A percentile compares a stretch with the other conserved stretches of the same genome.
These are phyloP conservation scores for Phymorhynchus buccinoides DNA, from an alignment of 1,140 invertebrate species.

Conservation along the genomic window DNA sequence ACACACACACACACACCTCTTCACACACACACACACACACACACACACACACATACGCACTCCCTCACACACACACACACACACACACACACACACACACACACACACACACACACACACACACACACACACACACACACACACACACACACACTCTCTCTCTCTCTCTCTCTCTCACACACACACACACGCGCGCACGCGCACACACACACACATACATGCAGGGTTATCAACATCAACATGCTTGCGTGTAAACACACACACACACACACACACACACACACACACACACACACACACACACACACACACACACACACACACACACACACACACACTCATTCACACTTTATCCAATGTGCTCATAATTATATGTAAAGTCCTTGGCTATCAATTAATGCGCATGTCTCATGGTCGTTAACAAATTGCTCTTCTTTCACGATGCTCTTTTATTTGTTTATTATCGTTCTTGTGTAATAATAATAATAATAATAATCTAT, in stretches of 20 bases:
- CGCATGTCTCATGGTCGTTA: too few relatives aligned
- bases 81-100: not conserved
- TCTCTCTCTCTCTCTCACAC: not conserved
- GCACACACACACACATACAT: not conserved
- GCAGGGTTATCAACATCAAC: not conserved
- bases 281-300: not conserved
- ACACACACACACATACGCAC: not conserved
- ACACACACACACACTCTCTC: conserved; percentile 11
- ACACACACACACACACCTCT: not conserved
- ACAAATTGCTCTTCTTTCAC: too few relatives aligned
- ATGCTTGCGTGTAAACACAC: too few relatives aligned
- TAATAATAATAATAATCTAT: too few relatives aligned
- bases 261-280: conserved; percentile 10
- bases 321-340: not conserved
- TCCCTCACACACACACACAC: not conserved
- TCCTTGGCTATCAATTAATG: too few relatives aligned
- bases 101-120: not conserved
- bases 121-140: conserved; percentile 15
- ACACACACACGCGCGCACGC: not conserved
- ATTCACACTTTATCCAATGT: too few relatives aligned
- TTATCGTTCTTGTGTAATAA: too few relatives aligned
- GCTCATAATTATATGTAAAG: too few relatives aligned
- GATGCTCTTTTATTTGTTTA: too few relatives aligned
- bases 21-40: not conserved
- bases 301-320: conserved; percentile 5